These are phyloP conservation scores for Coelopa pilipes DNA, from an alignment of 2,888 invertebrate genomes.

Conservation along the genomic window DNA sequence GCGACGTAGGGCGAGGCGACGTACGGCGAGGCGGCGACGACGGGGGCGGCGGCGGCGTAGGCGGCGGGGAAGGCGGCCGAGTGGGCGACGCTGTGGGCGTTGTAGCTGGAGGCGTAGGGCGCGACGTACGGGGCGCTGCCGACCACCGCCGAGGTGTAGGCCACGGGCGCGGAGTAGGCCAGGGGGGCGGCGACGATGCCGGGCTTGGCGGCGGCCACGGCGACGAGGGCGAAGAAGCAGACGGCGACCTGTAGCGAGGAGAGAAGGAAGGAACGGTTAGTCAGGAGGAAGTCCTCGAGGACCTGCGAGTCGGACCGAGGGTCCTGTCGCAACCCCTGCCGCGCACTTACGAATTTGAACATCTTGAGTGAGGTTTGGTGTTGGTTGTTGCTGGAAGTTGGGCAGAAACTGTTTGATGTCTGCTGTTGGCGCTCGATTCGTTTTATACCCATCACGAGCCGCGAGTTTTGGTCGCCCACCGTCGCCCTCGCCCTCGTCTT, in stretches of 20 bases:
- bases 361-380: constrained; percentile 46
- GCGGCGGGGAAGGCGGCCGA: constrained; percentile 51
- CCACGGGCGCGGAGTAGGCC: constrained; percentile 38
- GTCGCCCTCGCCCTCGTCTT: no score
- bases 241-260: constrained; percentile 49
- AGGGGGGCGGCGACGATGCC: constrained; percentile 47
- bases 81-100: constrained; percentile 55
- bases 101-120: constrained; percentile 58
- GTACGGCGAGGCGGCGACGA: constrained; percentile 30
- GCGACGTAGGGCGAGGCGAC: constrained; percentile 48
- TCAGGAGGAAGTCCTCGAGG: background rate
- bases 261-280: background rate
- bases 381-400: background rate
- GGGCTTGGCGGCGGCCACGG: constrained; percentile 52
- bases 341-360: constrained; percentile 57
- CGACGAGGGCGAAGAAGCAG: constrained; percentile 57
- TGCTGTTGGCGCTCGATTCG: background rate
- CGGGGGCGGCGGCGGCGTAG: constrained; percentile 32
- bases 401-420: background rate
- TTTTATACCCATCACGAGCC: no score
- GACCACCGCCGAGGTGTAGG: constrained; percentile 43
- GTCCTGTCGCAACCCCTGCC: no score
- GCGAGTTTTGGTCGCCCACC: no score
- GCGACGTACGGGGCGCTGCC: constrained; percentile 58
- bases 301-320: background rate